phyloP scores from a whole-genome alignment of 2,888 invertebrate species.

The Drosophila recens region DNA sequence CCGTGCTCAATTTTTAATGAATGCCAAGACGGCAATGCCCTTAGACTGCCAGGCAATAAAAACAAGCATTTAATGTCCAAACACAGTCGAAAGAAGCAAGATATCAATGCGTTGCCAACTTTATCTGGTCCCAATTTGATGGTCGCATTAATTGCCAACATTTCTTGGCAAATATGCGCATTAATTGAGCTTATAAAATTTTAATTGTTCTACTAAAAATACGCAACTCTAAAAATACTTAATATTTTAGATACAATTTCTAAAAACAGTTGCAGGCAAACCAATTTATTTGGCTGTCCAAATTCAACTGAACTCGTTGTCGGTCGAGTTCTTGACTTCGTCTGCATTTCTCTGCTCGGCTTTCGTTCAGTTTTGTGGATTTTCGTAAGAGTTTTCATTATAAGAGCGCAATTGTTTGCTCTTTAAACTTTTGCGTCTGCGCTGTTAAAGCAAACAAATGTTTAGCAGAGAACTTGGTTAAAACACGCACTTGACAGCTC shows the following conservation, averaged over 20 bases:
- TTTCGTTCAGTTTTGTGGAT: slow-evolving; percentile 45
- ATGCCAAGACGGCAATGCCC: slow-evolving; percentile 39
- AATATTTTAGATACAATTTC: not conserved
- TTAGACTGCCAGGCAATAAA: slow-evolving; percentile 39
- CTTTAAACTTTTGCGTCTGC: slow-evolving; percentile 49
- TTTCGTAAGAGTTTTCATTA: slow-evolving; percentile 23
- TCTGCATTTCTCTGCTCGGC: slow-evolving; percentile 1
- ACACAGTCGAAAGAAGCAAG: not conserved
- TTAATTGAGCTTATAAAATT: slow-evolving; percentile 41
- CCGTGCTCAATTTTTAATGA: slow-evolving; percentile 57
- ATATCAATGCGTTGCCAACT: slow-evolving; percentile 18
- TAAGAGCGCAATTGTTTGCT: slow-evolving; percentile 28
- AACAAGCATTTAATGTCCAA: slow-evolving; percentile 31
- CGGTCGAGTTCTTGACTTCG: slow-evolving; percentile 20
- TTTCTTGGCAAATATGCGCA: slow-evolving; percentile 24
- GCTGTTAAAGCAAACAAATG: slow-evolving; percentile 9
- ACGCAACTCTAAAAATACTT: slow-evolving; percentile 5
- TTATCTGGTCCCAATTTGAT: slow-evolving; percentile 19
- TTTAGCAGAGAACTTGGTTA: slow-evolving; percentile 13
- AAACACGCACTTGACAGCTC: slow-evolving; percentile 23
- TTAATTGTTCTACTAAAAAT: slow-evolving; percentile 25
- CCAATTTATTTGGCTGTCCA: slow-evolving; percentile 54
- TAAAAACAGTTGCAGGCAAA: not conserved
- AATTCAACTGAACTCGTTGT: slow-evolving; percentile 40
- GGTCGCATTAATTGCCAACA: slow-evolving; percentile 29